Percentiles rank a stretch among this genome's conserved stretches.
Conservation (phyloP, 2,888 invertebrate species). For the Polyommatus icarus region DNA sequence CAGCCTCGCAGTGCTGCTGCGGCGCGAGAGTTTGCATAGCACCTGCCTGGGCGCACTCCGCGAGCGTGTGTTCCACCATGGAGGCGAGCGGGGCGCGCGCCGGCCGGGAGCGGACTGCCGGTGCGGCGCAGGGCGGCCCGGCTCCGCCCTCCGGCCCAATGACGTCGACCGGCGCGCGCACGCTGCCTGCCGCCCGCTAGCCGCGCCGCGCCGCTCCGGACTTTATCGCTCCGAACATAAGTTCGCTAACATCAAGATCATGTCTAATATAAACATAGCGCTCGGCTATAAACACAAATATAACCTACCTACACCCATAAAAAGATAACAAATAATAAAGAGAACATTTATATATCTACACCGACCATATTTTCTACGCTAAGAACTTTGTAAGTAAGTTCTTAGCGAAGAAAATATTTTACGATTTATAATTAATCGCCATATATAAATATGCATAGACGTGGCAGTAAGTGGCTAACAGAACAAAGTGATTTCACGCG, state of each 20-base stretch:
- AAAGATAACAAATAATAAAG: too few relatives aligned
- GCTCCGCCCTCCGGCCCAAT: constrained; percentile 76
- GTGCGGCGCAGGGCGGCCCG: constrained; percentile 65
- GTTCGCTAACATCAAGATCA: constrained; percentile 62
- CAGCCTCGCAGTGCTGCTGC: constrained; percentile 67
- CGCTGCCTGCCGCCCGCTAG: constrained; percentile 43
- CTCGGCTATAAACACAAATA: constrained; percentile 40
- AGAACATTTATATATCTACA: too few relatives aligned
- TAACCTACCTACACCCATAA: constrained; percentile 37
- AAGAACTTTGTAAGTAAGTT: too few relatives aligned
- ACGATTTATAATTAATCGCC: not conserved
- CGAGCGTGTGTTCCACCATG: constrained; percentile 81
- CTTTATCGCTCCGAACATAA: constrained; percentile 60
- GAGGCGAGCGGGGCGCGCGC: constrained; percentile 79
- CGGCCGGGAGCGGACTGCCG: constrained; percentile 73
- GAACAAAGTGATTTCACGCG: constrained; percentile 80
- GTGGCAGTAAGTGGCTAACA: constrained; percentile 58
- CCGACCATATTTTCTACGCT: not conserved
- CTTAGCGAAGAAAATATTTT: too few relatives aligned
- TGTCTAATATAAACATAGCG: constrained; percentile 63
- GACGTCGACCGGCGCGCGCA: constrained; percentile 72
- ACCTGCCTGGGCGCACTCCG: constrained; percentile 78
- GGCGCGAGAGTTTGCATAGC: constrained; percentile 79
- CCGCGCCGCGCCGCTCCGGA: constrained; percentile 49
- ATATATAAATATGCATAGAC: not conserved